Evolutionary conservation across 2,113 vertebrate species (phyloP).

Genomic region (Australoheros scitulus): DNA sequence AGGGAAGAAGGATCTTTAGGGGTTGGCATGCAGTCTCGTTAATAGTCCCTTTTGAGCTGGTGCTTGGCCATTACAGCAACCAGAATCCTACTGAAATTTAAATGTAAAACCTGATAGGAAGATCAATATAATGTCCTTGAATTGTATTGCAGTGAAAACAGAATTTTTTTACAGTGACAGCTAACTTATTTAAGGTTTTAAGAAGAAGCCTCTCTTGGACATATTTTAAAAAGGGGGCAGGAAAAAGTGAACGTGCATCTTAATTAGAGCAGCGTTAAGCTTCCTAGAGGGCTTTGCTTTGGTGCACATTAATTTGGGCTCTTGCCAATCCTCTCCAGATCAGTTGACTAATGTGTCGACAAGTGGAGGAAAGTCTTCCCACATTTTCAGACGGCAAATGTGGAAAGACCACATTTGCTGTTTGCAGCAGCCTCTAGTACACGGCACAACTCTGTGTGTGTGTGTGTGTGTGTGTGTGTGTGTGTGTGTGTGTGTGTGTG

Average conservation of each 20-base stretch:
- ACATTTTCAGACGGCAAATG: slow-evolving; percentile 52
- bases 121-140: neutral
- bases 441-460: neutral
- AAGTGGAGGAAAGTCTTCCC: slow-evolving; percentile 64
- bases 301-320: slow-evolving; percentile 72
- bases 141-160: neutral
- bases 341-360: slow-evolving; percentile 72
- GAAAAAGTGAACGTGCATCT: slow-evolving; percentile 71
- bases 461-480: slow-evolving; percentile 10
- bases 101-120: slow-evolving; percentile 3
- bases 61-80: slow-evolving; percentile 11
- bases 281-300: slow-evolving; percentile 72
- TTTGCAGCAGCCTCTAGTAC: slow-evolving; percentile 34
- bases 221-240: slow-evolving; percentile 29
- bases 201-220: slow-evolving; percentile 35
- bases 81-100: neutral
- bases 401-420: slow-evolving; percentile 37
- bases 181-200: slow-evolving; percentile 25
- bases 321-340: slow-evolving; percentile 70
- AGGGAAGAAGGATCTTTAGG: neutral
- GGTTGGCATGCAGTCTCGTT: neutral
- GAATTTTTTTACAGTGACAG: slow-evolving; percentile 8
- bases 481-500: slow-evolving; percentile 21
- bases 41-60: slow-evolving; percentile 4
- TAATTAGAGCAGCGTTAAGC: slow-evolving; percentile 69